Conservation (phyloP, 2,888 invertebrate species). For the Lampropteryx suffumata region DNA sequence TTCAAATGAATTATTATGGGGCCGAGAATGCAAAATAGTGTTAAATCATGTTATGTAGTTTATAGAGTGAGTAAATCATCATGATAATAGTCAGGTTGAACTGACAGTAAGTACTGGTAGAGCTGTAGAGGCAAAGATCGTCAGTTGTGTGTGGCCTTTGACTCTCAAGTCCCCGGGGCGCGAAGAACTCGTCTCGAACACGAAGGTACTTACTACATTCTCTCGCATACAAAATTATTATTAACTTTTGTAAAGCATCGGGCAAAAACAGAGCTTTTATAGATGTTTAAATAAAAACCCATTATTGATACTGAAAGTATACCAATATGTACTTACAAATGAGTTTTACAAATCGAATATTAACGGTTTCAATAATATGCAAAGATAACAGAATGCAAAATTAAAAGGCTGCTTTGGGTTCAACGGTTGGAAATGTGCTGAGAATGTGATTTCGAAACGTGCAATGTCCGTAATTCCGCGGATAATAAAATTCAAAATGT, state of each 20-base stretch:
- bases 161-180: constrained; percentile 53
- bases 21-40: not conserved
- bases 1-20: not conserved
- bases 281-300: constrained; percentile 13
- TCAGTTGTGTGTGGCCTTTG: constrained; percentile 60
- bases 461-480: constrained; percentile 59
- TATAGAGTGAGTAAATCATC: constrained; percentile 35
- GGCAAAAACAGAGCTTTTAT: constrained; percentile 18
- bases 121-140: constrained; percentile 52
- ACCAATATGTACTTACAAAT: not conserved
- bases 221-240: constrained; percentile 22
- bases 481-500: constrained; percentile 70
- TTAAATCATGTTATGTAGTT: not conserved
- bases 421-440: constrained; percentile 42
- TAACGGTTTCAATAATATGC: constrained; percentile 15
- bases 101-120: constrained; percentile 44
- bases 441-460: constrained; percentile 55
- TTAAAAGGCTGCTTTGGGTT: constrained; percentile 35
- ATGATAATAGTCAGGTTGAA: constrained; percentile 32
- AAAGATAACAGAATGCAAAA: constrained; percentile 10
- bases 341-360: constrained; percentile 9
- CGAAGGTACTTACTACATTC: constrained; percentile 39
- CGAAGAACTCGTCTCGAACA: constrained; percentile 50
- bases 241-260: constrained; percentile 29
- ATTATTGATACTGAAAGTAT: constrained; percentile 15